Evolutionary conservation across 2,113 vertebrate species (phyloP).

Genomic region (Addax nasomaculatus): DNA sequence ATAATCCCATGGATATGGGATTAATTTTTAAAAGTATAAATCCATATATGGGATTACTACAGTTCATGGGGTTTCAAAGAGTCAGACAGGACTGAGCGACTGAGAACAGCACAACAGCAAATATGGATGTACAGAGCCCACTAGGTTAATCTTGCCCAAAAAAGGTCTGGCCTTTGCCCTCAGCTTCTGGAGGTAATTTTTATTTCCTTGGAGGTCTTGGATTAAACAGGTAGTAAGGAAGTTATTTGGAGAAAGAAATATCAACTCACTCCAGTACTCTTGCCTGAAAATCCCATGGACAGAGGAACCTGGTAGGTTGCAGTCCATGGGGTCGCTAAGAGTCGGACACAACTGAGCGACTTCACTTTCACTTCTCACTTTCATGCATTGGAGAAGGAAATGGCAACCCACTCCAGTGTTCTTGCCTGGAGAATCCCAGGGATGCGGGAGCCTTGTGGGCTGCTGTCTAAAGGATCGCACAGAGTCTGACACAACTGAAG

Average conservation of each 20-base stretch:
- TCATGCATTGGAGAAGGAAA: no score
- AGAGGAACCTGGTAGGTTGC: no score
- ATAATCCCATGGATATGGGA: not conserved
- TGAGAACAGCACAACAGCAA: not conserved
- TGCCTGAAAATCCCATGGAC: no score
- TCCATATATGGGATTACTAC: not conserved
- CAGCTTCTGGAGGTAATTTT: not conserved
- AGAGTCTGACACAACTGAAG: no score
- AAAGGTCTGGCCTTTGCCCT: not conserved
- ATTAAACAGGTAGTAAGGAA: not conserved
- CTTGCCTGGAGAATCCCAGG: no score
- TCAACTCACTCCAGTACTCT: no score
- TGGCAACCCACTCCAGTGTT: no score
- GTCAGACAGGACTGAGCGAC: not conserved
- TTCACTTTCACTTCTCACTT: no score
- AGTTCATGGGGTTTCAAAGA: not conserved
- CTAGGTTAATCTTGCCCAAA: not conserved
- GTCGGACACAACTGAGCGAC: no score
- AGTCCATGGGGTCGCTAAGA: no score
- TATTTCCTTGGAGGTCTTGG: not conserved
- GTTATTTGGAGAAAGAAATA: not conserved
- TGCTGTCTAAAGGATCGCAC: fast-evolving
- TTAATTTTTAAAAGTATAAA: no score
- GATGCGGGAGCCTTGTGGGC: no score
- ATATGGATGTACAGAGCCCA: not conserved